A percentile compares a stretch with the other conserved stretches of the same genome.
Evolutionary conservation across 2,113 vertebrate genomes (phyloP).

Genomic region (Gadus chalcogrammus): DNA sequence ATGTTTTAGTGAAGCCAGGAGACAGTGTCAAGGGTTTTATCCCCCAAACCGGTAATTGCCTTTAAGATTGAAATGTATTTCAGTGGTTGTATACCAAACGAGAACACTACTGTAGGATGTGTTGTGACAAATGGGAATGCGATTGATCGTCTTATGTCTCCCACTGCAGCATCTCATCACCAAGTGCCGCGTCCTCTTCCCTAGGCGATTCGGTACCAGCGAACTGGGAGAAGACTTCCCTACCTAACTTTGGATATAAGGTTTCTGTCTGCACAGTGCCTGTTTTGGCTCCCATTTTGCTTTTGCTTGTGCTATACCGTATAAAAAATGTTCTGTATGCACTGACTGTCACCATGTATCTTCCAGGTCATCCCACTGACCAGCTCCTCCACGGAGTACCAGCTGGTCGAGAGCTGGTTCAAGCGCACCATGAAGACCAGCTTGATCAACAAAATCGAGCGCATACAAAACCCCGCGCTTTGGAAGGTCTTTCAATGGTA

Average conservation of each 20-base stretch:
- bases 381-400: constrained; percentile 52
- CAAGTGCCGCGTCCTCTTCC: constrained; percentile 41
- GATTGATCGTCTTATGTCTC: constrained; percentile 9
- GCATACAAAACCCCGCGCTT: constrained; percentile 82
- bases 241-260: constrained; percentile 78
- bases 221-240: constrained; percentile 81
- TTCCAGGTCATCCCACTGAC: constrained; percentile 70
- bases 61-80: too few species aligned
- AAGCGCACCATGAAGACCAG: constrained; percentile 71
- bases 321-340: not conserved
- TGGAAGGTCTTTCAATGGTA: constrained; percentile 84
- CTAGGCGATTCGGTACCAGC: constrained; percentile 63
- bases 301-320: not conserved
- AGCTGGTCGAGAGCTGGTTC: constrained; percentile 66
- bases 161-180: constrained; percentile 15
- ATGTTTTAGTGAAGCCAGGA: too few species aligned
- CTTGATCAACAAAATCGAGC: constrained; percentile 73
- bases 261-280: constrained; percentile 54
- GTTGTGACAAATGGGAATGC: not conserved
- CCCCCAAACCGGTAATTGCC: too few species aligned
- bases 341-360: not conserved
- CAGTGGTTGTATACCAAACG: not conserved
- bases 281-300: not conserved
- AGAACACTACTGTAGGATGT: not conserved
- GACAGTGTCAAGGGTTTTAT: too few species aligned